Base-by-base conservation (phyloP, 2,888 invertebrate species). In the Miltochrista miniata region DNA sequence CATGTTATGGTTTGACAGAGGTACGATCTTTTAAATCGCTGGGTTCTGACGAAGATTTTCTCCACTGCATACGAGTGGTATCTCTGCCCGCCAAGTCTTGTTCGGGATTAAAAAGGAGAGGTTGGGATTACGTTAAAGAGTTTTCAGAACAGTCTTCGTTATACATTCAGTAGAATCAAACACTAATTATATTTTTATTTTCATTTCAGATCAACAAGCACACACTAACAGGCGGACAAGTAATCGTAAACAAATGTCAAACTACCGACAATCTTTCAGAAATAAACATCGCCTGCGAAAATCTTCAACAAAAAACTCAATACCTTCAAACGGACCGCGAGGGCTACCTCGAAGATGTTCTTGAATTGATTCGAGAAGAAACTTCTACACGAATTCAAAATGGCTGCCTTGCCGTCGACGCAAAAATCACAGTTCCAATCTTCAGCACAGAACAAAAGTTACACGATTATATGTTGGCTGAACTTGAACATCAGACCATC, bases 181-280 rank as follows among this genome's bases (percentile, higher is more conserved):
- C n/a, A n/a, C n/a, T n/a, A n/a, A n/a, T 24, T 11, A 14, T 12
- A 15, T 31, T 31, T 5, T 12, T 39, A 9, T 11, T 13, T 4
- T n/a, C 14, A 31, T 78, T 74, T 0, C 79, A 87, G 87, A 78
- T 86, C 40, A 79, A 89, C 69, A 75, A 74, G 18, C 79, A 81
- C 13, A 83, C 81, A 0, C 62, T 89, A 7, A 79, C 86, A 0
- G 89, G 89, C 0, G 89, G 89, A 0, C 82, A 88, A 7, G 82
- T 90, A 0, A 74, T 81, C 2, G 82, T 87, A 0, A 85, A 85
- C 59, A 61, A 70, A 0, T 59, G 59, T 0, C 63, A 64, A 1
- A 35, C 14, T 2, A 36, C 68, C 2, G 77, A 74, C 51, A 76
- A 76, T 40, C 61, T 67, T 29, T 55, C 64, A 1, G 81, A 82